Evolutionary conservation across 1,140 invertebrate genomes (phyloP), one percentile per base, ranked within the genome.

Genomic region (Leguminivora glycinivorella): DNA sequence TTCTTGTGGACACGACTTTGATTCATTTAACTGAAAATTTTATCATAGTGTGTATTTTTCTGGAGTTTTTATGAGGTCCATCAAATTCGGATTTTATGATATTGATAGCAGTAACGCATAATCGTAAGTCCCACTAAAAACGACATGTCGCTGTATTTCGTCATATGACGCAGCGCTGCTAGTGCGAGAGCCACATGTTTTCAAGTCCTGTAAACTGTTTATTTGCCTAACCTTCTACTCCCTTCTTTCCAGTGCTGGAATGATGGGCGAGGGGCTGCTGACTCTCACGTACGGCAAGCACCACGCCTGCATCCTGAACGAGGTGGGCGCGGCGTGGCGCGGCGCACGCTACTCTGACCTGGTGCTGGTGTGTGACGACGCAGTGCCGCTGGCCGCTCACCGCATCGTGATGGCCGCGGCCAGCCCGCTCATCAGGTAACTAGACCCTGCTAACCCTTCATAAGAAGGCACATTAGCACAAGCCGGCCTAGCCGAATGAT

Each of bases 211-310:
- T 52, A 66, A 26, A 66, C n/a, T 31, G 29, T 26, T 43, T 19
- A 26, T 26, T 69, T 72, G 67, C 34, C 69, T 4, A 17, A 12
- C 24, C 43, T 68, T n/a, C 52, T 47, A 71, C 70, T 67, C 71
- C 7, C 1, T 84, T 87, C 4, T 43, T 43, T n/a, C n/a, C 83
- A 90, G 89, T 89, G 89, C 86, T 89, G 89, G 89, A 91, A 92
- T 92, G 88, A 92, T 92, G 92, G 92, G 90, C 83, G 92, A 92
- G 83, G 92, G 92, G 77, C 88, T 96, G 92, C 94, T 97, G 93
- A 97, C 96, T 83, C 94, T 97, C 90, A 96, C 96, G 92, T 97
- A 97, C 93, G 96, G 96, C 92, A 97, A 97, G 93, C 96, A 97
- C 93, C 96, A 96, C 93, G 95, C 96, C 90, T 96, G 96, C 88